These are phyloP conservation scores for Tillus elongatus DNA, from an alignment of 2,888 invertebrate genomes.

Conservation along the genomic window DNA sequence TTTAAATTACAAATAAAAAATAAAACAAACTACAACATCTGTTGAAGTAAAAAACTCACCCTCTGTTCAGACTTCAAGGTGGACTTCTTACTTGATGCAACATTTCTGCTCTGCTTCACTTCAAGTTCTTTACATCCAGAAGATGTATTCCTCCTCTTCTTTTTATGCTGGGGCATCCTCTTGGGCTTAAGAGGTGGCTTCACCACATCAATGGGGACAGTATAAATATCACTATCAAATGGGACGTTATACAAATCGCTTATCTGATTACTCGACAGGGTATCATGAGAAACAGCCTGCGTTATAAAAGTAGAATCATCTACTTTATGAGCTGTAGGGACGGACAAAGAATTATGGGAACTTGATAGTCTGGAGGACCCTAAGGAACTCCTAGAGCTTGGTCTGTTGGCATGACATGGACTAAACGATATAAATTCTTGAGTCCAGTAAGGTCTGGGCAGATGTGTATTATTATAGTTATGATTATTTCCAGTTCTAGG, in stretches of 20 bases:
- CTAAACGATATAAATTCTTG: constrained; percentile 53
- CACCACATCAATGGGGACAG: constrained; percentile 75
- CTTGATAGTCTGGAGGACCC: constrained; percentile 72
- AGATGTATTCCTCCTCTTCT: constrained; percentile 36
- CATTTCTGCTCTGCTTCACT: constrained; percentile 22
- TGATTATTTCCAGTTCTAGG: no score
- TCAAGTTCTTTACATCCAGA: constrained; percentile 41
- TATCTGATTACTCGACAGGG: constrained; percentile 65
- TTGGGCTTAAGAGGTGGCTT: constrained; percentile 48
- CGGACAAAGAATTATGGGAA: constrained; percentile 73
- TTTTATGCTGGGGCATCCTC: constrained; percentile 37
- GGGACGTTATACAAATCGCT: constrained; percentile 82
- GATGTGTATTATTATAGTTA: constrained; percentile 12
- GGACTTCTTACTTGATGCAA: constrained; percentile 21
- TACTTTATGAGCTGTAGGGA: constrained; percentile 59
- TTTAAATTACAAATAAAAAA: no score
- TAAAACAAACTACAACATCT: no score
- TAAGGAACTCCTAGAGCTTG: constrained; percentile 67
- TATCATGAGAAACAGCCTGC: constrained; percentile 81
- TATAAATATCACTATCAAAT: constrained; percentile 80
- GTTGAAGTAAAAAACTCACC: no score
- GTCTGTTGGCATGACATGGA: constrained; percentile 50
- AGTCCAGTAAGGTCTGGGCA: constrained; percentile 43
- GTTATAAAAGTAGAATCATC: constrained; percentile 83
- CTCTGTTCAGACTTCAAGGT: constrained; percentile 21